These are phyloP conservation scores for Brenthis hecate DNA, from an alignment of 2,888 invertebrate genomes.

Conservation along the genomic window DNA sequence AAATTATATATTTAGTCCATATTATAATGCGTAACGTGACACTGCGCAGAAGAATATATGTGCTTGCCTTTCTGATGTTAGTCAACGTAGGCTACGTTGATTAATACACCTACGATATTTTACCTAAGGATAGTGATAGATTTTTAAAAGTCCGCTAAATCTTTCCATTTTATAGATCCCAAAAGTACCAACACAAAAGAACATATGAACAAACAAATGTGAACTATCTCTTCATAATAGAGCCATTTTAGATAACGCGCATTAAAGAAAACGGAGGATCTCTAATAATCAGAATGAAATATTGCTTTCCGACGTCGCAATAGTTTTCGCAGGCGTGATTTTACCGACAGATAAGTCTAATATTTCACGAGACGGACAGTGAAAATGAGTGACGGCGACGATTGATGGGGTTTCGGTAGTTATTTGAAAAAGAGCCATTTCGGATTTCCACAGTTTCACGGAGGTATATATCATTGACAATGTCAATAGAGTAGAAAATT, in stretches of 20 bases:
- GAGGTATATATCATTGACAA: slow-evolving; percentile 77
- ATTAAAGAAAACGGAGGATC: not conserved
- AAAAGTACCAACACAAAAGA: too few relatives aligned
- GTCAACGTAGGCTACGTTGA: too few relatives aligned
- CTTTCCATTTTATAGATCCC: too few relatives aligned
- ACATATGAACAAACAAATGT: too few relatives aligned
- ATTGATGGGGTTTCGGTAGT: slow-evolving; percentile 77
- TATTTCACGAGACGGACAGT: slow-evolving; percentile 71
- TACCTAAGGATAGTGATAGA: too few relatives aligned
- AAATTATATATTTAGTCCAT: too few relatives aligned
- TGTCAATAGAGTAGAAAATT: slow-evolving; percentile 81
- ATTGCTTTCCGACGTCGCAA: slow-evolving; percentile 67
- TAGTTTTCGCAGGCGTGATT: slow-evolving; percentile 75
- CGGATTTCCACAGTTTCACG: slow-evolving; percentile 60
- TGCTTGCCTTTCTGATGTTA: too few relatives aligned
- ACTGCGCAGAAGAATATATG: too few relatives aligned
- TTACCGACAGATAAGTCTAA: slow-evolving; percentile 73
- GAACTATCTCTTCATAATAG: too few relatives aligned
- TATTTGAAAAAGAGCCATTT: slow-evolving; percentile 79
- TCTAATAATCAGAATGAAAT: slow-evolving; percentile 74
- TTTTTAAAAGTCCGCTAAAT: too few relatives aligned
- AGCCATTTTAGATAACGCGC: not conserved
- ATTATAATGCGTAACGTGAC: too few relatives aligned
- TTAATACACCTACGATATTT: too few relatives aligned
- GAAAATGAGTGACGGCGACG: slow-evolving; percentile 75